Percentiles rank a stretch among this genome's conserved stretches.
phyloP scores from a whole-genome alignment of 2,888 invertebrate genomes.

The Elegia similella region DNA sequence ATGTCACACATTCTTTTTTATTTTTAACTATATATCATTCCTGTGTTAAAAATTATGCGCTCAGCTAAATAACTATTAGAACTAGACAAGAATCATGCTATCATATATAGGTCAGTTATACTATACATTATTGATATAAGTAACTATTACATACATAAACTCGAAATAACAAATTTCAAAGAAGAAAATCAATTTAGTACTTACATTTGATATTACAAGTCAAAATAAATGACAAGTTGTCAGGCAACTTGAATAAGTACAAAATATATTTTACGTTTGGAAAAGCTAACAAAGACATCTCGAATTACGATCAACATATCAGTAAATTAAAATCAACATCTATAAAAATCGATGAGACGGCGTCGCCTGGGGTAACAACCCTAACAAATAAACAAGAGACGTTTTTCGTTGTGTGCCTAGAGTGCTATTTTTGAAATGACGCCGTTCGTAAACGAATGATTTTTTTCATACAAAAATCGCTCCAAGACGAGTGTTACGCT shows the following conservation, averaged over 20 bases:
- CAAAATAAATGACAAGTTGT: background rate
- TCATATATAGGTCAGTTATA: too few relatives aligned
- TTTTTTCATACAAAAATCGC: too few relatives aligned
- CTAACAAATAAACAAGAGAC: slow-evolving; percentile 6
- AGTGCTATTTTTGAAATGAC: too few relatives aligned
- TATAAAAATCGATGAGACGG: background rate
- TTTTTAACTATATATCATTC: too few relatives aligned
- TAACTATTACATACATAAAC: too few relatives aligned
- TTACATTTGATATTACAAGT: background rate
- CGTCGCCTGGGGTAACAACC: background rate
- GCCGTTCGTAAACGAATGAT: too few relatives aligned
- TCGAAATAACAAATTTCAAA: background rate
- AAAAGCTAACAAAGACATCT: background rate
- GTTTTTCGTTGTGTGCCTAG: background rate
- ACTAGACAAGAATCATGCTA: too few relatives aligned
- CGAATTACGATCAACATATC: background rate
- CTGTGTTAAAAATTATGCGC: too few relatives aligned
- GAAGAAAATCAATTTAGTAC: background rate
- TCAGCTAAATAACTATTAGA: too few relatives aligned
- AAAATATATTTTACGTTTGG: background rate
- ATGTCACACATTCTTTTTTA: background rate
- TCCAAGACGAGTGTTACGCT: too few relatives aligned
- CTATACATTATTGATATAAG: too few relatives aligned
- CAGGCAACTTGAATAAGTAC: background rate
- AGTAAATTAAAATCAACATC: slow-evolving; percentile 2